These are phyloP conservation scores for Neelides folsomi DNA, from an alignment of 2,888 invertebrate species.

Conservation along the genomic window DNA sequence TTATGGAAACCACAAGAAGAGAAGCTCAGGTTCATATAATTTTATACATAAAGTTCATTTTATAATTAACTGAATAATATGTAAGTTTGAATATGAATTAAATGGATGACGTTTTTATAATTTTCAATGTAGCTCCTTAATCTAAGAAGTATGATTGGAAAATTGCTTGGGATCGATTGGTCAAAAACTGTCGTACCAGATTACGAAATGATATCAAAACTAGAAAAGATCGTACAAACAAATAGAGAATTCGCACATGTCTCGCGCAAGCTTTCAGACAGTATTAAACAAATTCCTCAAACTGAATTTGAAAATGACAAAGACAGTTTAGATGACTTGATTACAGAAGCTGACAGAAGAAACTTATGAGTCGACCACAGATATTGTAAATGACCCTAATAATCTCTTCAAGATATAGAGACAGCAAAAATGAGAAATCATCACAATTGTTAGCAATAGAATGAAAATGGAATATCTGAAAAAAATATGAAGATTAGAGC, in stretches of 20 bases:
- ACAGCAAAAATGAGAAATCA: too few relatives aligned
- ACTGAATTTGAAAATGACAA: constrained; percentile 1
- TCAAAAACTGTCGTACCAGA: constrained; percentile 49
- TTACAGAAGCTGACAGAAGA: too few relatives aligned
- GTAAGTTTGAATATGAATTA: background rate
- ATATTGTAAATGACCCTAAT: too few relatives aligned
- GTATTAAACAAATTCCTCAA: constrained; percentile 27
- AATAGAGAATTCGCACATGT: constrained; percentile 76
- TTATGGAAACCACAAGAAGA: constrained; percentile 59
- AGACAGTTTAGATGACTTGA: too few relatives aligned
- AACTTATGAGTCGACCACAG: too few relatives aligned
- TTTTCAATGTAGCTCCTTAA: constrained; percentile 46
- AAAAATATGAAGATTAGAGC: too few relatives aligned
- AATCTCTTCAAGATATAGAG: too few relatives aligned
- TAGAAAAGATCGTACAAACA: constrained; percentile 71
- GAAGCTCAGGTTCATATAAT: constrained; percentile 49
- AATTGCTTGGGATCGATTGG: constrained; percentile 56
- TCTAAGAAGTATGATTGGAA: constrained; percentile 59
- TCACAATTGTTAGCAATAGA: too few relatives aligned
- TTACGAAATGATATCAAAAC: constrained; percentile 59
- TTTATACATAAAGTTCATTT: background rate
- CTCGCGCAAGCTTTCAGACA: constrained; percentile 47
- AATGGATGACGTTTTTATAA: background rate
- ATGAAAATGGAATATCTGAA: too few relatives aligned
- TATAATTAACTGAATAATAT: background rate